Conservation (phyloP, 1,140 invertebrate species). For the Steinernema khuongi region DNA sequence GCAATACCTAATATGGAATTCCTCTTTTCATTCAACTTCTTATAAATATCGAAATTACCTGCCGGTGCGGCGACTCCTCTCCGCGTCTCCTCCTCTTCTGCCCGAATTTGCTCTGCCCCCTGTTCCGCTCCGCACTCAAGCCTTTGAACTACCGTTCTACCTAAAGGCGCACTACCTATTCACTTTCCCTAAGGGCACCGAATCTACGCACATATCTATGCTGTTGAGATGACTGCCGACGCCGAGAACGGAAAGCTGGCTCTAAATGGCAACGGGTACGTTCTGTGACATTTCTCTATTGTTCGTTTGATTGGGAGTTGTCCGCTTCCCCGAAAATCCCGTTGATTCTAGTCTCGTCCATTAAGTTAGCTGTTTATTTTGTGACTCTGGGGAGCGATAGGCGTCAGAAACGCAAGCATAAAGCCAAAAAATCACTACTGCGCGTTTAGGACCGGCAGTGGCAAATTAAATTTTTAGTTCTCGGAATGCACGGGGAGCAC, state of each 20-base stretch:
- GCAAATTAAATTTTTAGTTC: too few relatives aligned
- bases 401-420: not conserved
- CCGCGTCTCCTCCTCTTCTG: not conserved
- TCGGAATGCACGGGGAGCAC: too few relatives aligned
- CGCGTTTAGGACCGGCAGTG: too few relatives aligned
- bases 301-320: not conserved
- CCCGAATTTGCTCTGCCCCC: not conserved
- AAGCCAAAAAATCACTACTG: too few relatives aligned
- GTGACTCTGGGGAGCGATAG: not conserved
- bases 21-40: conserved; percentile 10
- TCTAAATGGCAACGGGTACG: conserved; percentile 9
- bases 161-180: not conserved
- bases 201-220: not conserved
- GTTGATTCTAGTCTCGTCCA: not conserved
- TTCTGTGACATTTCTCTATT: not conserved
- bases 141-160: not conserved
- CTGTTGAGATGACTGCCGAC: not conserved
- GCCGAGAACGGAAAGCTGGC: not conserved
- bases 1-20: conserved; percentile 15
- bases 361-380: not conserved
- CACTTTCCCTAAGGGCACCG: not conserved
- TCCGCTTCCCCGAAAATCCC: not conserved
- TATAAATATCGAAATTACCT: conserved; percentile 13
- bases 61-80: not conserved
- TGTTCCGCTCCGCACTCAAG: not conserved